These are phyloP conservation scores for Tortrix viridana DNA, from an alignment of 2,888 invertebrate genomes.

Conservation along the genomic window DNA sequence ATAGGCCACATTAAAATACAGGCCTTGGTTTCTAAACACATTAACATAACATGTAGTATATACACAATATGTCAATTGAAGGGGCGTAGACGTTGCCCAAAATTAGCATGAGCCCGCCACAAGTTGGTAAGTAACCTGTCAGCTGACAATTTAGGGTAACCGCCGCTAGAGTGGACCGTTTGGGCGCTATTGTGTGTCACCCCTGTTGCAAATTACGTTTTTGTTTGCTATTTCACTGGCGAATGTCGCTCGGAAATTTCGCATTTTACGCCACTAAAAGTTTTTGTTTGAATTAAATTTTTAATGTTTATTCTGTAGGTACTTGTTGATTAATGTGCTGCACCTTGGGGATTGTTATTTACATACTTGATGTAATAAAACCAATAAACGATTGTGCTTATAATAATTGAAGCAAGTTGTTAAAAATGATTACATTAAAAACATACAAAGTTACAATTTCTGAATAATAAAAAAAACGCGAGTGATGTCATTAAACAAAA, in stretches of 20 bases:
- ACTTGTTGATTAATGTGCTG: constrained; percentile 12
- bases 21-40: constrained; percentile 22
- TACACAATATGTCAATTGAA: constrained; percentile 34
- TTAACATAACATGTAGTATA: constrained; percentile 34
- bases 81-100: constrained; percentile 43
- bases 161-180: constrained; percentile 57
- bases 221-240: constrained; percentile 74
- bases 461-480: no score
- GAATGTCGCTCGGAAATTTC: constrained; percentile 56
- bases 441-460: no score
- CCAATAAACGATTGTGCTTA: not conserved
- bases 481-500: no score
- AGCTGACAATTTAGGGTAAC: constrained; percentile 79
- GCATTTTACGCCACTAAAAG: constrained; percentile 42
- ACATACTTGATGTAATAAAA: not conserved
- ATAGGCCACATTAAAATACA: constrained; percentile 22
- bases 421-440: no score
- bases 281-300: constrained; percentile 30
- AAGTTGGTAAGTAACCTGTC: constrained; percentile 61
- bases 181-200: constrained; percentile 62
- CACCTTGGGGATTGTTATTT: not conserved
- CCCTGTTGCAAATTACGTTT: constrained; percentile 73
- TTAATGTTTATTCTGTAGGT: constrained; percentile 29
- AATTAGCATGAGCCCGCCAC: constrained; percentile 72
- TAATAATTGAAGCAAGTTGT: no score